Evolutionary conservation across 2,113 vertebrate species (phyloP).

Genomic region (Fulica atra): DNA sequence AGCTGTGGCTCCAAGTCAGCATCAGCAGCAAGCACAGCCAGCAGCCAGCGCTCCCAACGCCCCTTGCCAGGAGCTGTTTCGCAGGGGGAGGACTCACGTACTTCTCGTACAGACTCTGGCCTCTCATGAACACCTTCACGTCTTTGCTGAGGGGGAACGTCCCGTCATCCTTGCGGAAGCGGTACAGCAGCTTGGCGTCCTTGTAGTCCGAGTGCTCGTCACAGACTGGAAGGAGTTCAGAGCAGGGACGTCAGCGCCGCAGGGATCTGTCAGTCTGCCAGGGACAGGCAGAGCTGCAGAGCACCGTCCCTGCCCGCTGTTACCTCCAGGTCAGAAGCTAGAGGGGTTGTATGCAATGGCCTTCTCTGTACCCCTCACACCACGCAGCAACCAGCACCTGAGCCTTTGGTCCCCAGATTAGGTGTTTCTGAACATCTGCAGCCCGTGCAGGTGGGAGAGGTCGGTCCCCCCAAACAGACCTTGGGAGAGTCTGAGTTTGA

Average conservation of each 20-base stretch:
- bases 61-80: accelerated
- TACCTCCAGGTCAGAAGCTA: not conserved
- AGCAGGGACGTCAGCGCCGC: not conserved
- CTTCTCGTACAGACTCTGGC: constrained; percentile 86
- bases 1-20: not conserved
- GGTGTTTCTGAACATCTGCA: accelerated
- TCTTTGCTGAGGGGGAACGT: constrained; percentile 86
- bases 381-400: accelerated
- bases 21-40: not conserved
- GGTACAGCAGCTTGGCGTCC: constrained; percentile 87
- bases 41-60: accelerated
- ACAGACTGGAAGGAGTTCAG: constrained; percentile 74
- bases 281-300: not conserved
- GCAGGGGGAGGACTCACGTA: constrained; percentile 64
- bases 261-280: accelerated
- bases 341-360: accelerated
- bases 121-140: constrained; percentile 84
- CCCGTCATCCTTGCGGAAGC: constrained; percentile 88
- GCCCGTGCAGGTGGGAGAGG: not conserved
- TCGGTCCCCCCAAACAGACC: not conserved
- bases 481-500: not conserved
- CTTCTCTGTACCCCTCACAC: not conserved
- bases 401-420: accelerated
- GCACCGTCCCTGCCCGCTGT: not conserved
- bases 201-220: constrained; percentile 84